These are phyloP conservation scores for Apostichopus leukothele DNA, from an alignment of 53 echinoderm and acorn worm genomes.

Conservation along the genomic window DNA sequence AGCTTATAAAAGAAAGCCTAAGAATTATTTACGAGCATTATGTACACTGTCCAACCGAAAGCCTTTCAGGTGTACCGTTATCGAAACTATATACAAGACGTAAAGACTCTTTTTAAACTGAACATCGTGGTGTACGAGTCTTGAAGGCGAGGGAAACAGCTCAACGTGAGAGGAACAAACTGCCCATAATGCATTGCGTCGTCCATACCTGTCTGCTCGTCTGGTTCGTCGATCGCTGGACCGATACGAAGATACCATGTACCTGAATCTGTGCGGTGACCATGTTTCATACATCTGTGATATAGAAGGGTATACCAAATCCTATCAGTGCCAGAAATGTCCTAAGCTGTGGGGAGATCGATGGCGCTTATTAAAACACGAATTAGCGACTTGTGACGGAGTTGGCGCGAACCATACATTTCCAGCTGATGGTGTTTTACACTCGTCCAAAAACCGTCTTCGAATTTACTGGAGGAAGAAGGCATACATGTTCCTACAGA, in stretches of 20 bases:
- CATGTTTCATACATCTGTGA: constrained; percentile 59
- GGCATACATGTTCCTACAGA: constrained; percentile 35
- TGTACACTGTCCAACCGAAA: too few relatives aligned
- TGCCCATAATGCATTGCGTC: neutral
- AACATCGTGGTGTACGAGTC: constrained; percentile 47
- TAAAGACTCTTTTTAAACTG: constrained; percentile 47
- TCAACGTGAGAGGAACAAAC: neutral
- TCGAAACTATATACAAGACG: constrained; percentile 38
- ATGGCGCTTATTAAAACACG: constrained; percentile 39
- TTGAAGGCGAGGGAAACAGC: neutral
- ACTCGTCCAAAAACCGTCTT: constrained; percentile 46
- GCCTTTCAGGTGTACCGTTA: neutral
- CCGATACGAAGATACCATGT: constrained; percentile 44
- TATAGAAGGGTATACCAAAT: constrained; percentile 37
- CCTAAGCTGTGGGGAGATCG: constrained; percentile 8
- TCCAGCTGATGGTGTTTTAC: constrained; percentile 38
- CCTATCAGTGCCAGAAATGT: constrained; percentile 52
- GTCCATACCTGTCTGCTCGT: neutral
- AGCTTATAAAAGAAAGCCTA: too few relatives aligned
- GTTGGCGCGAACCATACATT: constrained; percentile 49
- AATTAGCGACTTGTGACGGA: constrained; percentile 42
- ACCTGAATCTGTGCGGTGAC: constrained; percentile 46
- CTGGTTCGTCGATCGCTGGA: constrained; percentile 33
- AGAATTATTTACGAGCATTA: neutral
- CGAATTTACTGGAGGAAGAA: constrained; percentile 28